Conservation (phyloP, 2,888 invertebrate genomes). For the Lamellibrachia columna region DNA sequence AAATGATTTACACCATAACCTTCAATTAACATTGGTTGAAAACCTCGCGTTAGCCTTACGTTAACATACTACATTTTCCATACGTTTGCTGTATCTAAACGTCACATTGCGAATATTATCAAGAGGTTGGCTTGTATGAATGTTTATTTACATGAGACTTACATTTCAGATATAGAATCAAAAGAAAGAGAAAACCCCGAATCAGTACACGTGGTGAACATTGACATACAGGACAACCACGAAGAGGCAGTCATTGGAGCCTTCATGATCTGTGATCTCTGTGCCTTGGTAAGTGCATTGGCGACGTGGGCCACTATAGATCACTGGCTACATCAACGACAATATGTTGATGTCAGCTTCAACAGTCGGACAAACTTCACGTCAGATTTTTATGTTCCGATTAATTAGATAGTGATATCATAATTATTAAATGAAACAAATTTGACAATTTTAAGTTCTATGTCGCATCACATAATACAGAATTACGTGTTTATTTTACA, state of each 20-base stretch:
- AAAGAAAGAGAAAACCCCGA: conserved; percentile 71
- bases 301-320: neutral
- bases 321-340: neutral
- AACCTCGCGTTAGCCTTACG: neutral
- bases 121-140: neutral
- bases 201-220: conserved; percentile 95
- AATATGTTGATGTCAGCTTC: neutral
- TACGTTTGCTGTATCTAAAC: neutral
- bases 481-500: neutral
- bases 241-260: conserved; percentile 99
- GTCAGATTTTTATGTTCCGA: neutral
- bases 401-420: neutral
- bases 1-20: no score
- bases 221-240: conserved; percentile 99
- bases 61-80: neutral
- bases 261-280: conserved; percentile 95
- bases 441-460: no score
- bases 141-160: neutral
- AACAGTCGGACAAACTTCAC: neutral
- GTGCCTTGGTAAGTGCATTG: conserved; percentile 76
- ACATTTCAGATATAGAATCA: conserved; percentile 71
- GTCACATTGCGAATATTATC: neutral
- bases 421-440: neutral
- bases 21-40: neutral
- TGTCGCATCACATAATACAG: neutral